Base-by-base conservation (phyloP, 2,888 invertebrate genomes). In the Ormia ochracea region DNA sequence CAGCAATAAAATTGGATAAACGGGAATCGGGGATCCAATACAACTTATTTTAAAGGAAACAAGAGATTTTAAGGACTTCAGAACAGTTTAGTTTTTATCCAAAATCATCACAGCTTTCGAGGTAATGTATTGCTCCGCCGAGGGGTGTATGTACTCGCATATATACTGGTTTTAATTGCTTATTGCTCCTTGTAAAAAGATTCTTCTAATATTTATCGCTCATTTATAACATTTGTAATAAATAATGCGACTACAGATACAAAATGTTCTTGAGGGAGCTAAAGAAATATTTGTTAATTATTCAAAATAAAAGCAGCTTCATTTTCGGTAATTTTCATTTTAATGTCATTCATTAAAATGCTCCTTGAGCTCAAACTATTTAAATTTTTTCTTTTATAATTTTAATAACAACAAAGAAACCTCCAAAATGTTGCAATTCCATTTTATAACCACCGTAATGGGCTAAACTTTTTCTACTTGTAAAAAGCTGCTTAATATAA, bases 401-500 rank as follows among this genome's bases (percentile, higher is more conserved):
- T 56, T 75, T 43, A 52, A 33, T 59, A 59, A 43, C 23, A 33
- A 56, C 56, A 59, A 19, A n/a, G 21, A 66, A 10, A 17, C 9
- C 56, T 17, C 28, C 31, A 9, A 63, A 63, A 56, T 14, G 12
- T 56, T 23, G 28, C 41, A 52, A 48, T 52, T 75, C 36, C n/a
- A 65, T 65, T 74, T 74, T 61, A 79, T 54, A 65, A 65, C 75
- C 70, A 70, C 59, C 59, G 48, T 79, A 79, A 79, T 66, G 70
- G 54, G 79, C 79, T 75, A 79, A 79, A 79, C 74, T 70, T 79
- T 75, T 52, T 69, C 12, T n/a, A 14, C 26, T 66, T 2, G 9
- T 43, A 45, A 63, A 74, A 78, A 58, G 26, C 65, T 66, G 43
- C 54, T 52, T 79, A 70, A 59, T 65, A 65, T 54, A 50, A 52